Conservation (phyloP, 2,888 invertebrate species). For the Phortica magna region DNA sequence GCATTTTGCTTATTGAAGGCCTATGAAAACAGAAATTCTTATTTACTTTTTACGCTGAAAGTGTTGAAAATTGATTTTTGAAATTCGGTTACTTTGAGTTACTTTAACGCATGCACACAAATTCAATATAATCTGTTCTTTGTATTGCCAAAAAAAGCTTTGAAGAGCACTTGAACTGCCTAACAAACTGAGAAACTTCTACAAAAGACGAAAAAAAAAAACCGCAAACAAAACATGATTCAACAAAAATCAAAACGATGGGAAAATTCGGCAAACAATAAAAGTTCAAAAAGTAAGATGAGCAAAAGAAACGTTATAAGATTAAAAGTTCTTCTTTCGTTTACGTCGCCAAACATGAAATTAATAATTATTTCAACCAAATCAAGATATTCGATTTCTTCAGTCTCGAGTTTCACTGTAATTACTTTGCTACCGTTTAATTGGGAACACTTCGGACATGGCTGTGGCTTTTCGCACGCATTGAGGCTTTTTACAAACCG, state of each 20-base stretch:
- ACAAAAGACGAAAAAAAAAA: background rate
- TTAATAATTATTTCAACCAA: constrained; percentile 2
- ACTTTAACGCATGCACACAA: too few species aligned
- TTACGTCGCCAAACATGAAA: background rate
- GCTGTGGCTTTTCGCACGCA: background rate
- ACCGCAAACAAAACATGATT: constrained; percentile 1
- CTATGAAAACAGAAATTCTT: background rate
- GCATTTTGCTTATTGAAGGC: background rate
- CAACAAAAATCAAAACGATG: constrained; percentile 6
- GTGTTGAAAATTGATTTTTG: constrained; percentile 1
- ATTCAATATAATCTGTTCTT: background rate
- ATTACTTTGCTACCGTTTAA: constrained; percentile 12
- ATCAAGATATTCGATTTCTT: background rate
- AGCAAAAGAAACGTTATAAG: background rate
- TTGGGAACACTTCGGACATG: background rate
- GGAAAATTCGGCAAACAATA: constrained; percentile 18
- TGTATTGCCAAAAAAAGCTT: background rate
- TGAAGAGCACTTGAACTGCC: constrained; percentile 3
- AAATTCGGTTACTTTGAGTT: background rate
- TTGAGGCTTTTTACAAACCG: background rate
- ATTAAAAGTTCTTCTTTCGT: background rate
- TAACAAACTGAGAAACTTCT: background rate
- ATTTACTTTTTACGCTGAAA: background rate
- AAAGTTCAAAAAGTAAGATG: background rate
- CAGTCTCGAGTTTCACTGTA: background rate